These are phyloP conservation scores for Pelecanoides urinatrix DNA, from an alignment of 2,113 vertebrate species.

Conservation along the genomic window DNA sequence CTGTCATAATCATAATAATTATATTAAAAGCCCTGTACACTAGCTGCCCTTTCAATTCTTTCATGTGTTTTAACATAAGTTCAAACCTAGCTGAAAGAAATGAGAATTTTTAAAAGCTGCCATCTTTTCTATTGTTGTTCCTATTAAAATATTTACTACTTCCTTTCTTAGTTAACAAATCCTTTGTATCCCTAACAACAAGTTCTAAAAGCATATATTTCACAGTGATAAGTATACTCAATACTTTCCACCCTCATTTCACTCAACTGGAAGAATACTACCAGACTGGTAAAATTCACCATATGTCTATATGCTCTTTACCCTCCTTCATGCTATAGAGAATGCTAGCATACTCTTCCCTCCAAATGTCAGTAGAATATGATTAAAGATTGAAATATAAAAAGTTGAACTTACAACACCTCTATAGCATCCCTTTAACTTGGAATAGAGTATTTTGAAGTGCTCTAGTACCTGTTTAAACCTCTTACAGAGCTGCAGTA, in stretches of 20 bases:
- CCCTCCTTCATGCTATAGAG: background rate
- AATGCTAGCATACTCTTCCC: background rate
- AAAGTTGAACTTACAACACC: background rate
- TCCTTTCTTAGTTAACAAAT: background rate
- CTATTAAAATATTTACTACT: background rate
- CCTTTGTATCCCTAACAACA: background rate
- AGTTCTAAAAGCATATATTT: background rate
- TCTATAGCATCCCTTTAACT: background rate
- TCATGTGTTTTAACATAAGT: rapidly evolving
- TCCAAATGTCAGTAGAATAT: background rate
- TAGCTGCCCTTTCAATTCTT: background rate
- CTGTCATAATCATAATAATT: background rate
- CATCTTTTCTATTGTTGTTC: background rate
- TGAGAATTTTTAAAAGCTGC: background rate
- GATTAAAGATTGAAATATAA: background rate
- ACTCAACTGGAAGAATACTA: background rate
- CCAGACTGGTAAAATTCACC: background rate
- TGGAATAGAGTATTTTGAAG: background rate
- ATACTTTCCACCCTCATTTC: background rate
- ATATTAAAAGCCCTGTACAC: background rate
- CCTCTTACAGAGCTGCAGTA: background rate
- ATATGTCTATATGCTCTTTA: background rate
- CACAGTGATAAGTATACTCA: background rate
- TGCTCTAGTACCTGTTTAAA: background rate
- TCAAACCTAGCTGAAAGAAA: background rate